These are phyloP conservation scores for Pseudomyrmex gracilis DNA, from an alignment of 1,140 invertebrate genomes.

Conservation along the genomic window DNA sequence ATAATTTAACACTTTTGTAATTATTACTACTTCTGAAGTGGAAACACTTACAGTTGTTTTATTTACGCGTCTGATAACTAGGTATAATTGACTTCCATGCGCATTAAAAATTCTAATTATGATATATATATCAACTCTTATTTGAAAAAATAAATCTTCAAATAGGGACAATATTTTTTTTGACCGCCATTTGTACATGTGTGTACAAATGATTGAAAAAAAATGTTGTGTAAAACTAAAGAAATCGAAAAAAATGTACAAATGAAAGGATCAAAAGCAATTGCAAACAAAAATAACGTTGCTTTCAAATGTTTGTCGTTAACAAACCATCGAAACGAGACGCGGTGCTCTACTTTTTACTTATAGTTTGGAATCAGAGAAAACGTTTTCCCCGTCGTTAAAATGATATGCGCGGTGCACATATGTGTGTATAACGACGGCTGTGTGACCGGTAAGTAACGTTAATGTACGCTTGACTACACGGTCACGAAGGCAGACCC, in stretches of 20 bases:
- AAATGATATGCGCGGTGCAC: constrained; percentile 62
- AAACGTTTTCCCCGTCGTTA: constrained; percentile 50
- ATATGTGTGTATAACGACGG: constrained; percentile 23
- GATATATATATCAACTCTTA: too few relatives aligned
- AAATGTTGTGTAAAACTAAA: too few relatives aligned
- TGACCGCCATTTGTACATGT: too few relatives aligned
- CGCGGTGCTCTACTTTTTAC: constrained; percentile 32
- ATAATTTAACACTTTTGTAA: constrained; percentile 71
- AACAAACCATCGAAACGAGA: constrained; percentile 24
- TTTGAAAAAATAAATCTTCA: too few relatives aligned
- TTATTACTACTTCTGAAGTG: constrained; percentile 68
- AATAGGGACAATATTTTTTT: too few relatives aligned
- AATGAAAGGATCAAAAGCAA: too few relatives aligned
- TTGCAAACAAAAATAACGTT: neutral
- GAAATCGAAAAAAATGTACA: too few relatives aligned
- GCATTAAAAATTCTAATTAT: too few relatives aligned
- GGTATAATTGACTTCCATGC: too few relatives aligned
- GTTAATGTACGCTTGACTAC: constrained; percentile 61
- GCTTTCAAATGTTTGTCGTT: constrained; percentile 43
- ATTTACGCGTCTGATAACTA: too few relatives aligned
- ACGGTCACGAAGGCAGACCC: constrained; percentile 56
- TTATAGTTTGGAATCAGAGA: constrained; percentile 27
- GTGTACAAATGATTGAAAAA: too few relatives aligned
- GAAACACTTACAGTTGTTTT: too few relatives aligned
- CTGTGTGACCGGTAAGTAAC: constrained; percentile 11